These are phyloP conservation scores for Thymallus thymallus DNA, from an alignment of 2,113 vertebrate genomes.

Conservation along the genomic window DNA sequence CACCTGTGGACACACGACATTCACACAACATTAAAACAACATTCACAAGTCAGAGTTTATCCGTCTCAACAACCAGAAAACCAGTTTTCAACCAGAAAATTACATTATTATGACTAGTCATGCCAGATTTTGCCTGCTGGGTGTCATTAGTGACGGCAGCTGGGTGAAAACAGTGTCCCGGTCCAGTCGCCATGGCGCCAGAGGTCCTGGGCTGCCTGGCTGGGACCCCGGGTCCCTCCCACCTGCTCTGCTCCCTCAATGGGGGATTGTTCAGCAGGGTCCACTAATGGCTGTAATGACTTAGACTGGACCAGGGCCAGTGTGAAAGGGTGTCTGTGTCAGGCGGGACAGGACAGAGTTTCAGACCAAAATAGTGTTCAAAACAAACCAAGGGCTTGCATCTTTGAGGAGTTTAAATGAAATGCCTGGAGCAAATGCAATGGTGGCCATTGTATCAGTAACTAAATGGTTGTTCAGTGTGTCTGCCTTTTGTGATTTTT, in stretches of 20 bases:
- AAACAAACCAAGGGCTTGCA: not conserved
- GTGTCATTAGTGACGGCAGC: constrained; percentile 12
- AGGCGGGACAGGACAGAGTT: not conserved
- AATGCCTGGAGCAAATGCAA: not conserved
- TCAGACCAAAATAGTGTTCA: not conserved
- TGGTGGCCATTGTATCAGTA: not conserved
- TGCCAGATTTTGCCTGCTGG: no score
- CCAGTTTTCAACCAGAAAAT: not conserved
- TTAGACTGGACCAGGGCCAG: constrained; percentile 4
- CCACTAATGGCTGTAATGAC: constrained; percentile 8
- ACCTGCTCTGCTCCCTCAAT: constrained; percentile 15
- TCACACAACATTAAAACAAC: no score
- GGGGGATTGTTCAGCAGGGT: constrained; percentile 10
- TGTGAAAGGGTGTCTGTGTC: not conserved
- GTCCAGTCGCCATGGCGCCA: constrained; percentile 17
- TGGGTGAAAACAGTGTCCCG: constrained; percentile 1
- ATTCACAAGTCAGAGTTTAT: no score
- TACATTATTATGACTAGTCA: not conserved
- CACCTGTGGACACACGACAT: constrained; percentile 64
- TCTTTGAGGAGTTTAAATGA: not conserved
- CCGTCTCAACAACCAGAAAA: no score
- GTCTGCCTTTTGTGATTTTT: not conserved
- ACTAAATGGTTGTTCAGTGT: not conserved
- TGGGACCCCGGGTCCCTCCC: not conserved
- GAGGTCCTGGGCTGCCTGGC: not conserved